Percentiles rank a stretch among this genome's conserved stretches.
Conservation (phyloP, 2,888 invertebrate genomes). For the Eretmocerus hayati region DNA sequence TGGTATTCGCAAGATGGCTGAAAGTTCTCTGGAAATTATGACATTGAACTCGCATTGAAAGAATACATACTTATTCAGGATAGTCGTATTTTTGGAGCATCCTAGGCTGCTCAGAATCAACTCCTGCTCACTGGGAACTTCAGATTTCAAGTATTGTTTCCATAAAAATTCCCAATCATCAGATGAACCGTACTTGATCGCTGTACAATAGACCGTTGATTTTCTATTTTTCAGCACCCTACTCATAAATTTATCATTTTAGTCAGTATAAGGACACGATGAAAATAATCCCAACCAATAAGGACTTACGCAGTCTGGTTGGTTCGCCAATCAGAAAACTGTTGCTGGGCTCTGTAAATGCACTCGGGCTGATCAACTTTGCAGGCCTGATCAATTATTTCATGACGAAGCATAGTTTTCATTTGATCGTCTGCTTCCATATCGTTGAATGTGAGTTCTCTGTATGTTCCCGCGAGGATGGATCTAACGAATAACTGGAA, state of each 20-base stretch:
- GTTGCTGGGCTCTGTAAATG: slow-evolving; percentile 40
- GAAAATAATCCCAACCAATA: too few relatives aligned
- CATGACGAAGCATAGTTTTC: slow-evolving; percentile 51
- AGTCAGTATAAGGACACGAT: neutral
- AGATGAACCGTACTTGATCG: slow-evolving; percentile 57
- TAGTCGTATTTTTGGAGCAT: slow-evolving; percentile 47
- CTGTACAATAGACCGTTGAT: slow-evolving; percentile 62
- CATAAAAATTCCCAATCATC: slow-evolving; percentile 68
- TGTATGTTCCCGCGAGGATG: slow-evolving; percentile 48
- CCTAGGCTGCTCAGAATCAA: slow-evolving; percentile 57
- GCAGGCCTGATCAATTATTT: slow-evolving; percentile 55
- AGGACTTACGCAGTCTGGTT: neutral
- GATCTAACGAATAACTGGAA: slow-evolving; percentile 5
- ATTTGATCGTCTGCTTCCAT: slow-evolving; percentile 48
- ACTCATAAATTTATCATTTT: neutral
- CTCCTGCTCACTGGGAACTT: slow-evolving; percentile 56
- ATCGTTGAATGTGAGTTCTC: slow-evolving; percentile 51
- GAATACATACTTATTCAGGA: slow-evolving; percentile 46
- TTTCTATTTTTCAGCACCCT: slow-evolving; percentile 37
- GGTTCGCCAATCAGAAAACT: slow-evolving; percentile 46
- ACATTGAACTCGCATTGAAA: too few relatives aligned
- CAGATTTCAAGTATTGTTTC: slow-evolving; percentile 54
- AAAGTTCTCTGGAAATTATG: too few relatives aligned
- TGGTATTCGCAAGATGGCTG: too few relatives aligned
- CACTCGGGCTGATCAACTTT: slow-evolving; percentile 52